Percentiles rank a stretch among this genome's conserved stretches.
These are phyloP conservation scores for Melanostoma mellinum DNA, from an alignment of 2,888 invertebrate species.

Conservation along the genomic window DNA sequence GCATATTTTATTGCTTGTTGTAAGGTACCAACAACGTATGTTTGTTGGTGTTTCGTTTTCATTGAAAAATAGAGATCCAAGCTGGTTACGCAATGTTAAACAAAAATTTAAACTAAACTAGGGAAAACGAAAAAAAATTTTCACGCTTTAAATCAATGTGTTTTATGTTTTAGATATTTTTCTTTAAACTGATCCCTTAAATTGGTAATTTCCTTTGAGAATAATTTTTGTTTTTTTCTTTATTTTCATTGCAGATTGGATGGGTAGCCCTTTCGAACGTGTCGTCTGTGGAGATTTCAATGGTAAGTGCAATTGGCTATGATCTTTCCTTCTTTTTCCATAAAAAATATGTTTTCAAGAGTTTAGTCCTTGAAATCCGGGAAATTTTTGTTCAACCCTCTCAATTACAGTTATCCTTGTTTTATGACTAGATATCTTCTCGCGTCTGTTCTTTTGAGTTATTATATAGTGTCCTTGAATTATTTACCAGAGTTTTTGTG, in stretches of 20 bases:
- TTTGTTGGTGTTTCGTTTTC: too few relatives aligned
- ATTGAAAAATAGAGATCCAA: too few relatives aligned
- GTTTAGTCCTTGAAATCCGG: conserved; percentile 59
- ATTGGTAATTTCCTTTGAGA: not conserved
- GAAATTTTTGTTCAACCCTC: conserved; percentile 45
- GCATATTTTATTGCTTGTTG: too few relatives aligned
- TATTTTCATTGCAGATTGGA: conserved; percentile 90
- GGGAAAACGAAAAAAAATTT: too few relatives aligned
- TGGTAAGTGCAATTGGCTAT: conserved; percentile 84
- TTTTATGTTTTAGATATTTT: conserved; percentile 20
- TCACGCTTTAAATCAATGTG: conserved; percentile 51
- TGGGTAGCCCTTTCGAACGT: conserved; percentile 96
- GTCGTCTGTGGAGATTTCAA: conserved; percentile 97
- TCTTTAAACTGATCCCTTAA: not conserved
- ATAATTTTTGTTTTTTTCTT: conserved; percentile 48
- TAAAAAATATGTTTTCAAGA: conserved; percentile 58
- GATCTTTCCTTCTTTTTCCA: not conserved
- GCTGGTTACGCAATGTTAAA: too few relatives aligned
- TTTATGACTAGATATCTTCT: conserved; percentile 12
- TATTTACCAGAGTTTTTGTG: conserved; percentile 44
- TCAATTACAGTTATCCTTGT: conserved; percentile 16
- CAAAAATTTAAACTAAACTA: too few relatives aligned
- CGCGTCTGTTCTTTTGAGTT: conserved; percentile 40
- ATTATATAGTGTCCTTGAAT: conserved; percentile 63
- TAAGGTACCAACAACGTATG: too few relatives aligned